Percentiles rank a stretch among this genome's conserved stretches.
These are phyloP conservation scores for Poecilia picta DNA, from an alignment of 2,797 vertebrate genomes.

Conservation along the genomic window DNA sequence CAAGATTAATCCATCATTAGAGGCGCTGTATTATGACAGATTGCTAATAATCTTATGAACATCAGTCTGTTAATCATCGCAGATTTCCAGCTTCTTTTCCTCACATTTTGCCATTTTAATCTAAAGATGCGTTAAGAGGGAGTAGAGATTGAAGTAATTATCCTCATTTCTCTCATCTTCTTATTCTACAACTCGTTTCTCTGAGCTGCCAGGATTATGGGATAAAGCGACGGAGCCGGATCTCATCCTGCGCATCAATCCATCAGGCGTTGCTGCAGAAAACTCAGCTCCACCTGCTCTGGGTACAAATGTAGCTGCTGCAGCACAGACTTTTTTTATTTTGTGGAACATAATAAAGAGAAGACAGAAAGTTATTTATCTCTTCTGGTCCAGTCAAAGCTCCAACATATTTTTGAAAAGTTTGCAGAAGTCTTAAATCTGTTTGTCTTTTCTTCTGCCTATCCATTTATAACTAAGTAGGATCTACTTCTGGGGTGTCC, in stretches of 20 bases:
- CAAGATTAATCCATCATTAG: not conserved
- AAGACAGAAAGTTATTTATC: not conserved
- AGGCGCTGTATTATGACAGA: not conserved
- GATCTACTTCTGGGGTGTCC: no score
- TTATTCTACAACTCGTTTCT: conserved; percentile 40
- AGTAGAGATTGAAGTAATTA: not conserved
- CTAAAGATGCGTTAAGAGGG: not conserved
- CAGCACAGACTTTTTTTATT: not conserved
- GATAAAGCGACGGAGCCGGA: conserved; percentile 33
- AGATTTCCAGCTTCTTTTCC: not conserved
- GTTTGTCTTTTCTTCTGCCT: not conserved
- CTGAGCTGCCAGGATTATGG: conserved; percentile 55
- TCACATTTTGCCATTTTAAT: not conserved
- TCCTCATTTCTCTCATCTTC: conserved; percentile 2
- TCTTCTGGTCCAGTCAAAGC: not conserved
- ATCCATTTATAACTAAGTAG: no score
- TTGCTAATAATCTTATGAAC: not conserved
- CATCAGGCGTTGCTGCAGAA: conserved; percentile 51
- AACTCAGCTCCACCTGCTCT: conserved; percentile 21
- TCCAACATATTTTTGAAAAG: not conserved
- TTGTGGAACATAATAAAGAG: not conserved
- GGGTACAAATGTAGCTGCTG: conserved; percentile 32
- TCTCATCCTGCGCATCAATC: conserved; percentile 53
- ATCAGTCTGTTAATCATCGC: not conserved
- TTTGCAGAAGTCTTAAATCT: not conserved